Conservation (phyloP, 30 jellyfish, hydroid and myxozoan genomes). For the Pseudorhiza aurosa region DNA sequence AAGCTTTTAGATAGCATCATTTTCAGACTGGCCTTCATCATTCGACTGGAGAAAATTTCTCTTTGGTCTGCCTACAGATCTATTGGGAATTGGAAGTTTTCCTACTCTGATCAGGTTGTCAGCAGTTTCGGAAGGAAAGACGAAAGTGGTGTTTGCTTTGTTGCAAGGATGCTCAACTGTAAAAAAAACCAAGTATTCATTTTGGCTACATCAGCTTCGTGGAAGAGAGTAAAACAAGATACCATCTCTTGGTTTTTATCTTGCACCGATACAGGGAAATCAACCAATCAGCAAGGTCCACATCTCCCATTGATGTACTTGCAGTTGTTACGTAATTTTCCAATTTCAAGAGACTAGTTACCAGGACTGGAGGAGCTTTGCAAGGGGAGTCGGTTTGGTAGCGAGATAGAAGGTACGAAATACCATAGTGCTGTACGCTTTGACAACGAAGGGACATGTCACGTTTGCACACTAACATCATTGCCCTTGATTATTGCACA, state of each 20-base stretch:
- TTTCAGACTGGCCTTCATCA: background rate
- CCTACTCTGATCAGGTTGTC: slow-evolving; percentile 2
- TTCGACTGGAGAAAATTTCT: background rate
- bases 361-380: too few species aligned
- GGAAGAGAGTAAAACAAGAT: slow-evolving; percentile 58
- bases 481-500: too few species aligned
- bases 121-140: background rate
- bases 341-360: too few species aligned
- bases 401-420: too few species aligned
- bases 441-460: slow-evolving; percentile 4
- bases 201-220: slow-evolving; percentile 60
- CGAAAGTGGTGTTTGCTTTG: slow-evolving; percentile 1
- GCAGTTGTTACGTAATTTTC: too few species aligned
- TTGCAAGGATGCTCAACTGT: slow-evolving; percentile 6
- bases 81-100: background rate
- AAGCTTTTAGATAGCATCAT: too few species aligned
- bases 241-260: slow-evolving; percentile 67
- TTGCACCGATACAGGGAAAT: slow-evolving; percentile 58
- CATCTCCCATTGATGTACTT: slow-evolving; percentile 76
- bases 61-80: slow-evolving; percentile 10
- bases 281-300: slow-evolving; percentile 71
- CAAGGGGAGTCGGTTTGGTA: too few species aligned
- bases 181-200: slow-evolving; percentile 76
- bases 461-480: too few species aligned
- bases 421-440: slow-evolving; percentile 8